phyloP scores from a whole-genome alignment of 2,888 invertebrate species.

The Psylliodes chrysocephalus region DNA sequence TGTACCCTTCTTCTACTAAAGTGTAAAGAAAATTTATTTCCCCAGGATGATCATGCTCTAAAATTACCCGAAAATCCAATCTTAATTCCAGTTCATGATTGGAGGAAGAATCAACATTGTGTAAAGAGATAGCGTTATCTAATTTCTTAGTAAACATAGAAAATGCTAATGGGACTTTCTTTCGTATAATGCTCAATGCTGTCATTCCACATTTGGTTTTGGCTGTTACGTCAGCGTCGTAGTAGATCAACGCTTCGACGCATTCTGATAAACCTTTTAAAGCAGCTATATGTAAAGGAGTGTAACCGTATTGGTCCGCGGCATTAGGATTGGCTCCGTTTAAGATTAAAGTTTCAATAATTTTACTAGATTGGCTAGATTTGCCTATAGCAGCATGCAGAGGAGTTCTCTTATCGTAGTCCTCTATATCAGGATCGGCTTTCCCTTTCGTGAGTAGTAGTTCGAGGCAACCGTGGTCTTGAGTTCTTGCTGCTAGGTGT shows the following conservation, averaged over 20 bases:
- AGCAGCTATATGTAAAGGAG: conserved; percentile 86
- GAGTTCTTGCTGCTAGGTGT: conserved; percentile 83
- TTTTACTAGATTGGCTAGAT: conserved; percentile 81
- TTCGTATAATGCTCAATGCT: conserved; percentile 83
- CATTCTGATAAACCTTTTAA: conserved; percentile 86
- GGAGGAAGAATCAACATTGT: conserved; percentile 77
- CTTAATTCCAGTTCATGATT: conserved; percentile 84
- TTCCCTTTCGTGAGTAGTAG: conserved; percentile 71
- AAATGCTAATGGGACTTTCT: conserved; percentile 87
- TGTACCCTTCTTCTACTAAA: conserved; percentile 89
- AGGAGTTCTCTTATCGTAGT: conserved; percentile 83
- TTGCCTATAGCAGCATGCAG: conserved; percentile 86
- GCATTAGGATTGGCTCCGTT: conserved; percentile 86
- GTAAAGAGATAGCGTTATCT: conserved; percentile 81
- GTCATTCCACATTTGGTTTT: conserved; percentile 88
- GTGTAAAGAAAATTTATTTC: conserved; percentile 89
- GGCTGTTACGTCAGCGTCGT: conserved; percentile 89
- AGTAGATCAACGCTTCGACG: conserved; percentile 84
- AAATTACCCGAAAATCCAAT: conserved; percentile 82
- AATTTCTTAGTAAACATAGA: conserved; percentile 84
- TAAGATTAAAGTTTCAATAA: conserved; percentile 79
- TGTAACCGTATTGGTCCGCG: conserved; percentile 87
- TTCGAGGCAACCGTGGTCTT: conserved; percentile 83
- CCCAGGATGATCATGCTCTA: conserved; percentile 84
- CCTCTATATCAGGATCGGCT: conserved; percentile 82